Conservation (phyloP, 1,140 invertebrate species). For the Zaprionus tsacasi region DNA sequence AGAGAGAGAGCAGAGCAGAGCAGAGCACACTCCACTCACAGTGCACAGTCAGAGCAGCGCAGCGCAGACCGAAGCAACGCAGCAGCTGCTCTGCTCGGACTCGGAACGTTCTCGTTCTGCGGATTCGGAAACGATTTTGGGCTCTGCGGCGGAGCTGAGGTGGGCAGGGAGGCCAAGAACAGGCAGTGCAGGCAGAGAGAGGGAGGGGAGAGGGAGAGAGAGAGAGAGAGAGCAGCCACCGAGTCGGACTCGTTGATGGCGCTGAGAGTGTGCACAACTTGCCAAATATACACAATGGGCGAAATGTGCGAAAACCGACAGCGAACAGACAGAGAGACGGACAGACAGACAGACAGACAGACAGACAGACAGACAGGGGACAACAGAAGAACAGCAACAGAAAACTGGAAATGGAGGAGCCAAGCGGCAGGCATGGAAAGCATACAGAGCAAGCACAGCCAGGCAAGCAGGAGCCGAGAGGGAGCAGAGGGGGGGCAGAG, state of each 20-base stretch:
- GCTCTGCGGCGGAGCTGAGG: neutral
- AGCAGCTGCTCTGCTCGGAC: slow-evolving; percentile 7
- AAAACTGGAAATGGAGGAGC: slow-evolving; percentile 76
- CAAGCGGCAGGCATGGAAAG: slow-evolving; percentile 48
- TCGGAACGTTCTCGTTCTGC: slow-evolving; percentile 14
- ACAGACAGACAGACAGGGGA: slow-evolving; percentile 30
- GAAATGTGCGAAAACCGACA: slow-evolving; percentile 56
- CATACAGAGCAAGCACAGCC: slow-evolving; percentile 13
- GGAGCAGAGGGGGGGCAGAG: slow-evolving; percentile 15
- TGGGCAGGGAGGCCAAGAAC: neutral
- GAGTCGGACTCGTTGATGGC: slow-evolving; percentile 41
- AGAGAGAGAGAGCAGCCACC: neutral
- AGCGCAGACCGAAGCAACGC: neutral
- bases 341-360: slow-evolving; percentile 24
- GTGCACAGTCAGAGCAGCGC: slow-evolving; percentile 7
- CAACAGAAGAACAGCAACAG: slow-evolving; percentile 25
- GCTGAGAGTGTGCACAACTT: slow-evolving; percentile 60
- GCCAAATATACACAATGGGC: slow-evolving; percentile 73
- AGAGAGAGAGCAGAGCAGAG: slow-evolving; percentile 8
- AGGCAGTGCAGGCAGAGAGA: neutral
- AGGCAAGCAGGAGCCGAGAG: slow-evolving; percentile 26
- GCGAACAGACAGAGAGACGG: slow-evolving; percentile 25
- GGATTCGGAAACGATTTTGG: slow-evolving; percentile 7
- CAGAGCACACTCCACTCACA: slow-evolving; percentile 61
- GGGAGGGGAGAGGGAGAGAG: neutral